These are phyloP conservation scores for Drosophila watanabei DNA, from an alignment of 1,140 invertebrate species.

Conservation along the genomic window DNA sequence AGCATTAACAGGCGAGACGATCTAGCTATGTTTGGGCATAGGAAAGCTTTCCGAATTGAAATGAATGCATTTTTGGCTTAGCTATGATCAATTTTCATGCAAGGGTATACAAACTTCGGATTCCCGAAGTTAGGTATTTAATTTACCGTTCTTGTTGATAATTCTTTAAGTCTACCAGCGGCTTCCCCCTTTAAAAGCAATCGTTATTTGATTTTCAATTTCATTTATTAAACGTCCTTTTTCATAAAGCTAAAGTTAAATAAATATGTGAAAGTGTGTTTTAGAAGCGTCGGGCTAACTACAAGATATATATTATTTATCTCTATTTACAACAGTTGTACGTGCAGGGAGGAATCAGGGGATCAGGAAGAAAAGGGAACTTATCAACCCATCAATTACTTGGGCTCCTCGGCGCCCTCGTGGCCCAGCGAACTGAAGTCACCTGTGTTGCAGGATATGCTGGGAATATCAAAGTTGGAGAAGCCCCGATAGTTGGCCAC, in stretches of 20 bases:
- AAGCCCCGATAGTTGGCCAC: slow-evolving; percentile 89
- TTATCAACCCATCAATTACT: slow-evolving; percentile 5
- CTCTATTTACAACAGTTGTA: slow-evolving; percentile 59
- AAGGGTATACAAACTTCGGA: too few relatives aligned
- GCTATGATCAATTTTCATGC: too few relatives aligned
- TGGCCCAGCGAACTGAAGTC: slow-evolving; percentile 85
- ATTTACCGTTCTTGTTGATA: too few relatives aligned
- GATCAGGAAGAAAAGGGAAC: not conserved
- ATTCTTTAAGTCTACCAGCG: not conserved
- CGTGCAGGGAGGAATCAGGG: slow-evolving; percentile 10
- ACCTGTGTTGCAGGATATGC: slow-evolving; percentile 91
- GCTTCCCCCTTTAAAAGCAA: not conserved
- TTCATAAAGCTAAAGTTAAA: slow-evolving; percentile 39
- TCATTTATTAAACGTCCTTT: slow-evolving; percentile 48
- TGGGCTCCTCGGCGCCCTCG: slow-evolving; percentile 20
- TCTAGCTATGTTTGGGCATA: too few relatives aligned
- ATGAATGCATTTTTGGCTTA: too few relatives aligned
- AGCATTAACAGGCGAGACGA: too few relatives aligned
- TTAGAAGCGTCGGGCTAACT: slow-evolving; percentile 43
- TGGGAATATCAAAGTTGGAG: slow-evolving; percentile 89
- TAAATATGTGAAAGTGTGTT: slow-evolving; percentile 58
- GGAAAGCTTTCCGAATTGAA: too few relatives aligned
- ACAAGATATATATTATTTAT: slow-evolving; percentile 26
- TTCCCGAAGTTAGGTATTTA: too few relatives aligned
- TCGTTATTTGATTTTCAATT: slow-evolving; percentile 15